Percentiles rank a stretch among this genome's conserved stretches.
These are phyloP conservation scores for Peromyscus attwateri DNA, from an alignment of 2,797 vertebrate species.

Conservation along the genomic window DNA sequence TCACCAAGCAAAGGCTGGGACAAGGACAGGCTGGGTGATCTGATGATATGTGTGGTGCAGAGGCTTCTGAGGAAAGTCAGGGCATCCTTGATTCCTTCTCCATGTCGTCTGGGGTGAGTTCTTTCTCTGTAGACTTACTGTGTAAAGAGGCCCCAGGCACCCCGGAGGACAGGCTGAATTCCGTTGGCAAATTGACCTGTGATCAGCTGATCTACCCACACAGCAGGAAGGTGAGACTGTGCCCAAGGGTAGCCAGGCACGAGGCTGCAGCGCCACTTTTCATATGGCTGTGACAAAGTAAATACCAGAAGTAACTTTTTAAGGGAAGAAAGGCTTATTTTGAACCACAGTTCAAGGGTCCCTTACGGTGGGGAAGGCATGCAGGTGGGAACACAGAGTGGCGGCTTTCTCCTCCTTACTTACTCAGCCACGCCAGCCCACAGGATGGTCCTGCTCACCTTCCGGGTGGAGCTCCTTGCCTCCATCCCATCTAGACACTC, in stretches of 20 bases:
- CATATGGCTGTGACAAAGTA: background rate
- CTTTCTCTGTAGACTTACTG: too few species aligned
- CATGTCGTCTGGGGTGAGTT: rapidly evolving
- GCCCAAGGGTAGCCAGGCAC: background rate
- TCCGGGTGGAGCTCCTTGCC: background rate
- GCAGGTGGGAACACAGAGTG: too few species aligned
- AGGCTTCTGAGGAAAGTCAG: background rate
- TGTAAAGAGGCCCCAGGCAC: background rate
- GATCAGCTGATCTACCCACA: background rate
- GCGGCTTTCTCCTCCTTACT: background rate
- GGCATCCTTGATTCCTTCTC: rapidly evolving
- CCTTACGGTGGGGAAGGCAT: background rate
- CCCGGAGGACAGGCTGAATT: rapidly evolving
- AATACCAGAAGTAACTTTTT: background rate
- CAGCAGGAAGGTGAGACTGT: rapidly evolving
- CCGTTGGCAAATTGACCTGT: background rate
- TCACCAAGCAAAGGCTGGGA: slow-evolving; percentile 41
- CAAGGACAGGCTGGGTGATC: background rate
- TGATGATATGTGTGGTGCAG: background rate
- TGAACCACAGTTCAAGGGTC: background rate
- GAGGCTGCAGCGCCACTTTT: background rate
- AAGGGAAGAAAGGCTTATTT: background rate
- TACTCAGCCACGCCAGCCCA: background rate
- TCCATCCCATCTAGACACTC: background rate
- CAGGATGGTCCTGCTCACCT: background rate